Conservation (phyloP, 2,888 invertebrate species). For the Parnassius glacialis region DNA sequence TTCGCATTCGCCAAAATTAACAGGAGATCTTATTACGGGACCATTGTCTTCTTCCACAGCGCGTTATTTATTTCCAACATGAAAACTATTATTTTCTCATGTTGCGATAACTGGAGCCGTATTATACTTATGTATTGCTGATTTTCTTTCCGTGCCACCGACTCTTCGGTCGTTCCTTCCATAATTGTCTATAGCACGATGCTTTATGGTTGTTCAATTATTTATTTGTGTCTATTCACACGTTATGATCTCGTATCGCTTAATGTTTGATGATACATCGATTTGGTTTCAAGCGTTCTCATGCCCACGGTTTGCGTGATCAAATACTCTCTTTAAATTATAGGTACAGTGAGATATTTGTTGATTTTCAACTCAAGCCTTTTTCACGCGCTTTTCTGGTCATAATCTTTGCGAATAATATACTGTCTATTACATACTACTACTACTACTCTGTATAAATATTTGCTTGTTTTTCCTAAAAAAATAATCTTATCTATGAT, state of each 20-base stretch:
- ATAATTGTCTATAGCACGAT: constrained; percentile 59
- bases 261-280: constrained; percentile 48
- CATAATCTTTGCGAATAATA: too few relatives aligned
- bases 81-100: constrained; percentile 73
- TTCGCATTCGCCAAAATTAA: constrained; percentile 71
- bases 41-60: constrained; percentile 71
- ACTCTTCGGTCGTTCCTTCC: constrained; percentile 58
- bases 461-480: too few relatives aligned
- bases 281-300: constrained; percentile 57
- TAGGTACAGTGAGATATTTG: background rate
- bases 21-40: constrained; percentile 71
- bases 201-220: constrained; percentile 56
- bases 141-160: constrained; percentile 65
- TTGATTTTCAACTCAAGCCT: too few relatives aligned
- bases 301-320: constrained; percentile 36
- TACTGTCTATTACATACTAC: too few relatives aligned
- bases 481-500: too few relatives aligned
- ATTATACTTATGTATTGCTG: constrained; percentile 43
- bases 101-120: constrained; percentile 51
- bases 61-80: constrained; percentile 74
- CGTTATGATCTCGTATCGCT: constrained; percentile 45
- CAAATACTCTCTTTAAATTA: background rate
- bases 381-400: too few relatives aligned
- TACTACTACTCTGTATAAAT: too few relatives aligned
- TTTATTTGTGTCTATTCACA: constrained; percentile 47